A percentile compares a stretch with the other conserved stretches of the same genome.
Conservation (phyloP, 2,113 vertebrate species). For the Megalops atlanticus region DNA sequence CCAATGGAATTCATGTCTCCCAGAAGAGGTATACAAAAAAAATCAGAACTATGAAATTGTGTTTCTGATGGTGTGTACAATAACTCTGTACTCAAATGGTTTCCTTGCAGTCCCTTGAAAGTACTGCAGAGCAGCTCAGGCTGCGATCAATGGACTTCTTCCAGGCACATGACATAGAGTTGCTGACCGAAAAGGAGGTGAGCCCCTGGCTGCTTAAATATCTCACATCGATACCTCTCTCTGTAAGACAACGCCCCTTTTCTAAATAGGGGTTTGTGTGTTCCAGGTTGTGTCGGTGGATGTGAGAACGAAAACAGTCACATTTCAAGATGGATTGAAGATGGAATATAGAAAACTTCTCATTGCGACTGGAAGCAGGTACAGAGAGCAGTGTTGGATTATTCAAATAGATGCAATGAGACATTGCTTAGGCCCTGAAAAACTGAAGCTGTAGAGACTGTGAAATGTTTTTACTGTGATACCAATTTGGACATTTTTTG, state of each 20-base stretch:
- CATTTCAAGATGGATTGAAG: constrained; percentile 90
- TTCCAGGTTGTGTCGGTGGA: constrained; percentile 86
- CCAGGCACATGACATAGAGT: constrained; percentile 85
- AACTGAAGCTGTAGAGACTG: too few species aligned
- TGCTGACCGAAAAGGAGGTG: constrained; percentile 93
- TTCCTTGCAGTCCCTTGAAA: constrained; percentile 84
- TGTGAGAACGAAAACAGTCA: constrained; percentile 81
- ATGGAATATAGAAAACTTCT: constrained; percentile 96
- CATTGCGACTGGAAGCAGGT: constrained; percentile 93
- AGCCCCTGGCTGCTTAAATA: not conserved
- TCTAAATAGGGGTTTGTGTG: constrained; percentile 23
- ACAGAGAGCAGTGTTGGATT: constrained; percentile 43
- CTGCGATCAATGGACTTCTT: constrained; percentile 91
- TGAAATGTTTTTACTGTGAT: not conserved
- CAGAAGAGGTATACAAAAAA: not conserved
- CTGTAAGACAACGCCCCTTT: not conserved
- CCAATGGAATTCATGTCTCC: not conserved
- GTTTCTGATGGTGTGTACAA: not conserved
- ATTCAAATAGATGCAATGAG: not conserved
- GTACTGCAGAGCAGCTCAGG: constrained; percentile 87
- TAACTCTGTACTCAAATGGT: constrained; percentile 28
- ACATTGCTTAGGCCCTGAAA: too few species aligned
- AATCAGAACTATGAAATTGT: not conserved
- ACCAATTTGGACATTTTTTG: too few species aligned
- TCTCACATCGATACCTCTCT: not conserved